Percentiles rank a stretch among this genome's conserved stretches.
phyloP scores from a whole-genome alignment of 2,113 vertebrate genomes.

The Hylia prasina region DNA sequence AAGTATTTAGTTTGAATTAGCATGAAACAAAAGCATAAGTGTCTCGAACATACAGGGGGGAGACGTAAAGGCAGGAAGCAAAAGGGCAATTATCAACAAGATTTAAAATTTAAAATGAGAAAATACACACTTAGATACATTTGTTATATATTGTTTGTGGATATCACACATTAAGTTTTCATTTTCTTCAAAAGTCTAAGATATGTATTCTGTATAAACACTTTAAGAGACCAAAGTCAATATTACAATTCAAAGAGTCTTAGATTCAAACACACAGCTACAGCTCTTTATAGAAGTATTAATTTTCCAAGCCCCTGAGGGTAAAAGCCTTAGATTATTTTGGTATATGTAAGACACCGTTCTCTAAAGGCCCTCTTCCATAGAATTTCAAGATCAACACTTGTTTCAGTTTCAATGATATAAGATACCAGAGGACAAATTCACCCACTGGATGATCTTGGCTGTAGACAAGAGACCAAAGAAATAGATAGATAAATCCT shows the following conservation, averaged over 20 bases:
- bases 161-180: background rate
- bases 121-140: background rate
- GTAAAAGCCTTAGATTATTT: background rate
- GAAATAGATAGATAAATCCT: background rate
- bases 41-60: fast-evolving
- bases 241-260: background rate
- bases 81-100: background rate
- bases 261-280: background rate
- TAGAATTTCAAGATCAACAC: background rate
- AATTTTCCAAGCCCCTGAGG: background rate
- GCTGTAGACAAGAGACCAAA: background rate
- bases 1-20: background rate
- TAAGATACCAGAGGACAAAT: background rate
- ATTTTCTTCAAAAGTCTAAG: background rate
- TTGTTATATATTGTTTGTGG: background rate
- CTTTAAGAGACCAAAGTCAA: background rate
- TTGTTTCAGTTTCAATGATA: background rate
- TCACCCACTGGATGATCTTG: background rate
- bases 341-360: background rate
- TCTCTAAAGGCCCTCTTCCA: background rate
- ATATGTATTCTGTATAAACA: background rate
- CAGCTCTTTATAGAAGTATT: background rate
- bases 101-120: background rate
- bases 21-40: background rate
- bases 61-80: background rate